phyloP scores from a whole-genome alignment of 2,113 vertebrate species.

The Marmota flaviventris region DNA sequence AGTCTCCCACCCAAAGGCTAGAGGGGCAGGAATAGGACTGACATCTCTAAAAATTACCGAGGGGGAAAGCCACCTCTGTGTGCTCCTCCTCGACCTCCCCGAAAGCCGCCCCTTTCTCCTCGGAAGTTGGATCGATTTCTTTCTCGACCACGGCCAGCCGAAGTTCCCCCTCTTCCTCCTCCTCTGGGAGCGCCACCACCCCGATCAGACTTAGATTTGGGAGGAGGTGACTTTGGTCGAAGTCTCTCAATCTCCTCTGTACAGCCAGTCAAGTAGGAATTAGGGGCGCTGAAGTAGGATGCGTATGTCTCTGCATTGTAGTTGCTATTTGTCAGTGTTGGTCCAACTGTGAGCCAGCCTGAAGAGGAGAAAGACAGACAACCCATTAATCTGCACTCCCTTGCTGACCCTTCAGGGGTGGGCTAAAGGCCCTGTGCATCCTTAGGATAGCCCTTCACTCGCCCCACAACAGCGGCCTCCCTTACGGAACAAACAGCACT shows the following conservation, averaged over 20 bases:
- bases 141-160: slow-evolving; percentile 94
- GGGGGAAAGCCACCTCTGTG: slow-evolving; percentile 96
- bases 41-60: slow-evolving; percentile 85
- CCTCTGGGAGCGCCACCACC: slow-evolving; percentile 95
- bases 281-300: slow-evolving; percentile 92
- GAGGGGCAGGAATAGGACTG: neutral
- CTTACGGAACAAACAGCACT: neutral
- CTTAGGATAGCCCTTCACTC: neutral
- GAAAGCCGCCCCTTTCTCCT: slow-evolving; percentile 95
- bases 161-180: slow-evolving; percentile 93
- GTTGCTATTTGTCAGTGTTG: slow-evolving; percentile 98
- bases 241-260: slow-evolving; percentile 98
- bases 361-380: neutral
- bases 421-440: neutral
- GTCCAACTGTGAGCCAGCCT: slow-evolving; percentile 99
- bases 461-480: neutral
- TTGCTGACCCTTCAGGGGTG: neutral
- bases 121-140: slow-evolving; percentile 97
- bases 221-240: slow-evolving; percentile 96
- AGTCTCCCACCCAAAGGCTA: neutral
- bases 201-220: slow-evolving; percentile 94
- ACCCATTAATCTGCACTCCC: neutral
- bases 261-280: slow-evolving; percentile 95
- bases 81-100: slow-evolving; percentile 93
- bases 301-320: slow-evolving; percentile 96